Base-by-base conservation (phyloP, 2,113 vertebrate species). In the Agelaius tricolor region DNA sequence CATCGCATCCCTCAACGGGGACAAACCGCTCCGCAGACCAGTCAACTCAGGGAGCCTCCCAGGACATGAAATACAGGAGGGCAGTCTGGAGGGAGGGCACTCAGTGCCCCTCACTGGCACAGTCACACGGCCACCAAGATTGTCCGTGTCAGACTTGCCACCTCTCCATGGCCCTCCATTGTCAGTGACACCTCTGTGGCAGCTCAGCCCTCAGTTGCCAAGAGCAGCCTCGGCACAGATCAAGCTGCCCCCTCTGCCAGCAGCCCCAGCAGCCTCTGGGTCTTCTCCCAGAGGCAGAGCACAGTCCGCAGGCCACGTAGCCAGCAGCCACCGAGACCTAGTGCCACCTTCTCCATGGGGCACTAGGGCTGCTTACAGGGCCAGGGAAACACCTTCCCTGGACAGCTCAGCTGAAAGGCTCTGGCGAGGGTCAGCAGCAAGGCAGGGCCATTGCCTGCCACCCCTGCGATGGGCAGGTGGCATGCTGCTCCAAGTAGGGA, bases 1-100 rank as follows among this genome's bases (percentile, higher is more conserved):
- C 3, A 2, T 33, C 22, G 26, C 1, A 0, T 21, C n/a, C 16
- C 15, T 57, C 21, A 6, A 26, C 0, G 0, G 3, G 6, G 35
- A 31, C 3, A 9, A 16, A 17, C 3, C 6, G 8, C 1, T 37
- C 18, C 26, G 8, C 11, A 31, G 27, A 31, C 20, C 10, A 3
- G 28, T 9, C 35, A 31, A 6, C 3, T 33, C 49, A 31, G 2
- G 15, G 28, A 39, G 15, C 0, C 5, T 15, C 27, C 2, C 11
- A 9, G 8, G 11, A 23, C 4, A 1, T 13, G 1, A 1, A 2
- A 37, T 4, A 31, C 27, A 23, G 10, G 20, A 71, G 49, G 37
- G 19, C 37, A 73, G 30, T 12, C 51, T n/a, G 39, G 39, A 55
- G 17, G 13, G 39, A 0, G 8, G 37, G 37, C 21, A 33, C 28